Evolutionary conservation across 2,113 vertebrate genomes (phyloP).

Genomic region (Odobenus rosmarus): DNA sequence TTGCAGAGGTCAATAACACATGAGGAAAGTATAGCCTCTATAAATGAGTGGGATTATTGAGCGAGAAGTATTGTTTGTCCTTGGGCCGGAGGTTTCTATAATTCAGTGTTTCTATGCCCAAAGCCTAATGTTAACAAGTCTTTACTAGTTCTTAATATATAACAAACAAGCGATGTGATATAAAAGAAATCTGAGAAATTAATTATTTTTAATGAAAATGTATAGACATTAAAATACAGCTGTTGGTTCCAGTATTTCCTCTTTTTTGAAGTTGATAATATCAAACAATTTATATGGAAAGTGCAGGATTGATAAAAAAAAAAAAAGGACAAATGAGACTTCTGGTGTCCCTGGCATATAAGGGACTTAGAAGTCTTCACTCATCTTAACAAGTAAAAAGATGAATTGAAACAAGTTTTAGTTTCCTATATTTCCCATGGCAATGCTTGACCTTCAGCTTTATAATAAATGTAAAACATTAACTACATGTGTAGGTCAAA

Average conservation of each 20-base stretch:
- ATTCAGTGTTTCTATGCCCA: neutral
- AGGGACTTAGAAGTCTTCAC: neutral
- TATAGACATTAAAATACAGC: neutral
- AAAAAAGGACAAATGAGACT: neutral
- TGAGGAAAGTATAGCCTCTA: neutral
- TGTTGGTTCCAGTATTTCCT: neutral
- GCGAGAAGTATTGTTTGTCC: neutral
- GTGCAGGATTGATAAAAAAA: neutral
- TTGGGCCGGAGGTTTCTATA: neutral
- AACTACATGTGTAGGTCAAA: neutral
- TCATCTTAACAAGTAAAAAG: neutral
- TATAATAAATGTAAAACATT: neutral
- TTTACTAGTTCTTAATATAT: neutral
- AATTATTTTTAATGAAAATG: neutral
- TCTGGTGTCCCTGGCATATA: neutral
- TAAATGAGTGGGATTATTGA: conserved; percentile 18
- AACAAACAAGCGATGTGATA: neutral
- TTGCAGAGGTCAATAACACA: neutral
- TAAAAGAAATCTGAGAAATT: neutral
- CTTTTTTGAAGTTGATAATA: neutral
- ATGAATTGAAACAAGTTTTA: neutral
- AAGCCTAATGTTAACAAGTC: neutral
- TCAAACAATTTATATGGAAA: neutral
- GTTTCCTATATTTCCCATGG: neutral
- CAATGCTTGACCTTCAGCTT: neutral